A percentile compares a stretch with the other conserved stretches of the same genome.
These are phyloP conservation scores for Tolypeutes matacus DNA, from an alignment of 2,797 vertebrate species.

Conservation along the genomic window DNA sequence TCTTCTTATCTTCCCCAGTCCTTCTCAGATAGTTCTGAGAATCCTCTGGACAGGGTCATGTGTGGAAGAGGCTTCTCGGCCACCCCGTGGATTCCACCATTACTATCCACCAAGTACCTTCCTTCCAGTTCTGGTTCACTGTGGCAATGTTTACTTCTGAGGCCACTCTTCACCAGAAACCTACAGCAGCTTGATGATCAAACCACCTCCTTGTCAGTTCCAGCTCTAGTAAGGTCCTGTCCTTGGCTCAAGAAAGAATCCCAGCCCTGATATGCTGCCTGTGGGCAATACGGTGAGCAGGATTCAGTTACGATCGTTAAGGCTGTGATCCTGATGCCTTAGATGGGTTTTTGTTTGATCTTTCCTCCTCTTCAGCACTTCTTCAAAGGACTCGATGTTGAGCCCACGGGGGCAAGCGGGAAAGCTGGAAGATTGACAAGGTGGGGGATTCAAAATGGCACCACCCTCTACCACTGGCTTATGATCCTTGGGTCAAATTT, in stretches of 20 bases:
- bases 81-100: not conserved
- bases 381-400: not conserved
- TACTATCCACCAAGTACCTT: not conserved
- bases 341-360: not conserved
- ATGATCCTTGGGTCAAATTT: not conserved
- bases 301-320: not conserved
- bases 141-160: not conserved
- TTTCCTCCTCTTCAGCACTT: not conserved
- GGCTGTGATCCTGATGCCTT: not conserved
- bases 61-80: not conserved
- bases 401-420: not conserved
- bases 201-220: not conserved
- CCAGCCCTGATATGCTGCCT: not conserved
- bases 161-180: not conserved
- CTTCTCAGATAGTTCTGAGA: conserved; percentile 3
- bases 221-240: not conserved
- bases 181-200: not conserved
- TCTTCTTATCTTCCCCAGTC: not conserved
- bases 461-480: not conserved
- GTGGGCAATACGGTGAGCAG: not conserved
- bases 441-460: not conserved
- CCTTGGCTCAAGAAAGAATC: not conserved
- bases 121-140: conserved; percentile 10
- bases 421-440: not conserved
- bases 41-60: not conserved